Conservation (phyloP, 2,797 vertebrate species). For the Sebastes goodei region DNA sequence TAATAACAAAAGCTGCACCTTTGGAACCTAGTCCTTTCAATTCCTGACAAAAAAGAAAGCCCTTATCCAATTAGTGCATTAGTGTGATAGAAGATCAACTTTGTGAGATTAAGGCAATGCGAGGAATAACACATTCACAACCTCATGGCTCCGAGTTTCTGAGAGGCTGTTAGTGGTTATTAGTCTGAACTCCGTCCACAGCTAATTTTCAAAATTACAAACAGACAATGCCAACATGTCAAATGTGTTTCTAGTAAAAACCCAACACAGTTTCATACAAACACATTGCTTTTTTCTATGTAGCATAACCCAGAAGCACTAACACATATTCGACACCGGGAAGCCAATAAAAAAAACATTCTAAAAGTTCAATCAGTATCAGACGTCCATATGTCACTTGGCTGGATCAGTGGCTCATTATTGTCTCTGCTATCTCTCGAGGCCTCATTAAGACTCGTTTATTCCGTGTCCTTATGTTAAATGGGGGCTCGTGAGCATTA, state of each 20-base stretch:
- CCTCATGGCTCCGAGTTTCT: background rate
- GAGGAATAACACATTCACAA: background rate
- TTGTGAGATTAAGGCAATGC: background rate
- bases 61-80: slow-evolving; percentile 19
- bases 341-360: background rate
- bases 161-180: background rate
- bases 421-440: slow-evolving; percentile 19
- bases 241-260: background rate
- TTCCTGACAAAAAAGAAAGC: background rate
- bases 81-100: slow-evolving; percentile 1
- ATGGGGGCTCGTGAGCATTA: slow-evolving; percentile 25
- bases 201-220: background rate
- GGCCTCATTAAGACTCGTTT: slow-evolving; percentile 62
- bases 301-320: background rate
- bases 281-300: background rate
- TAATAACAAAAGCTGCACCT: slow-evolving; percentile 22
- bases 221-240: background rate
- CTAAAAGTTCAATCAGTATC: slow-evolving; percentile 2
- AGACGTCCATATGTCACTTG: slow-evolving; percentile 41
- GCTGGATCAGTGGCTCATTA: slow-evolving; percentile 43
- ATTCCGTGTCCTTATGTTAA: slow-evolving; percentile 38
- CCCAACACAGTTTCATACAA: background rate
- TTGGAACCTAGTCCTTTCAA: slow-evolving; percentile 2
- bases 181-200: background rate
- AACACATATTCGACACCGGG: slow-evolving; percentile 6